A percentile compares a stretch with the other conserved stretches of the same genome.
phyloP scores from a whole-genome alignment of 2,797 vertebrate species.

The Catamblyrhynchus diadema region DNA sequence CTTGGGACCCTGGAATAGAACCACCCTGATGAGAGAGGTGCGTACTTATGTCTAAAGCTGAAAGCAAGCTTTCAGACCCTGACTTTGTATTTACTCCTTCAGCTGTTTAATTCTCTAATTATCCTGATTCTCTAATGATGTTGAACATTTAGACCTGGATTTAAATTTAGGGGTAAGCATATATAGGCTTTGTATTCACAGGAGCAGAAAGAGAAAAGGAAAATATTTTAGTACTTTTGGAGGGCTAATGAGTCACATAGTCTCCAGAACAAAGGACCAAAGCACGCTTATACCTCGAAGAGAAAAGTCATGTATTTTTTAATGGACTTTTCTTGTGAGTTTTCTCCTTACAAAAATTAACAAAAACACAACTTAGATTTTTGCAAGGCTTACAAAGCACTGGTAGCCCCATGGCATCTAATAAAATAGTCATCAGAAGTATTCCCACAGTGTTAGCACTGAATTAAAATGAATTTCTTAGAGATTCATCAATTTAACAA shows the following conservation, averaged over 20 bases:
- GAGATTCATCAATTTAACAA: not conserved
- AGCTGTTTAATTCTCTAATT: not conserved
- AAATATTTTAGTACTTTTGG: not conserved
- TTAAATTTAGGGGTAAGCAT: not conserved
- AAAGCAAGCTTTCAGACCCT: not conserved
- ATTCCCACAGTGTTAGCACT: not conserved
- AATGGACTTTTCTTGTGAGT: not conserved
- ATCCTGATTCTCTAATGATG: not conserved
- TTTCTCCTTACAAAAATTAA: not conserved
- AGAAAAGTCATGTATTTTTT: not conserved
- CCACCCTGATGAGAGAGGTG: not conserved
- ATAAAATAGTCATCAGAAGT: not conserved
- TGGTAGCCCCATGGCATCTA: not conserved
- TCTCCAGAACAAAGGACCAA: not conserved
- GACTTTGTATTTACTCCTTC: not conserved
- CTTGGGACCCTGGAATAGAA: not conserved
- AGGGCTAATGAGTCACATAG: not conserved
- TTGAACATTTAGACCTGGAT: not conserved
- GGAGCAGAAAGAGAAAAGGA: not conserved
- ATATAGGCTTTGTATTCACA: not conserved
- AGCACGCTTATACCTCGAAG: not conserved
- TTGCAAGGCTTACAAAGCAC: not conserved
- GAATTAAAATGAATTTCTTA: conserved; percentile 8
- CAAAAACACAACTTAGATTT: not conserved
- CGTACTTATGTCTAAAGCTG: not conserved